Evolutionary conservation across 2,888 invertebrate species (phyloP), one percentile per base, ranked within the genome.

Genomic region (Leptopilina syphax): DNA sequence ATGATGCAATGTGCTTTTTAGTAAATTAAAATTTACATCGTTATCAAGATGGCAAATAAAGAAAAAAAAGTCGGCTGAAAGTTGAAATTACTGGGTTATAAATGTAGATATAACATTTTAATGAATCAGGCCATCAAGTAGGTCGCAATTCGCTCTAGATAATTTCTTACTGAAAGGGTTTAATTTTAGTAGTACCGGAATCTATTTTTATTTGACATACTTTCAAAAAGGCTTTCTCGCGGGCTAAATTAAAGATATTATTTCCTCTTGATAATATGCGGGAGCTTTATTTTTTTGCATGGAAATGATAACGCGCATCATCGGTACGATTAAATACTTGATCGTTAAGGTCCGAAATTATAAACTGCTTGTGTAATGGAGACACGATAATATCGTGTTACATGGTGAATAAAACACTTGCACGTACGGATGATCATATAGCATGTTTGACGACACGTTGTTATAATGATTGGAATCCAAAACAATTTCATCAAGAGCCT

Each of bases 321-420:
- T 50, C 50, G 9, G 63, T 34, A 34, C 34, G 34, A 34, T 65
- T 77, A 65, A 81, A 77, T 7, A 34, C 34, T 34, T 34, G 77
- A 57, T 60, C 60, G 70, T 81, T 79, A 24, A 47, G 66, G 54
- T 80, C 70, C 66, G 65, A 79, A 81, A 79, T 77, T 81, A 79
- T 78, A 79, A 76, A 76, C 76, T 3, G 66, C 66, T 81, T 81
- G 63, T 81, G 68, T 68, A 76, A 66, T 77, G 63, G 54, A 79
- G 57, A 65, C 57, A 18, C 47, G 76, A 79, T 76, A 73, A 79
- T 81, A 81, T 79, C 66, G 73, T 18, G 44, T 81, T 81, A 81
- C 77, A 77, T 77, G 65, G 63, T 18, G 79, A 81, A 81, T 79
- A 68, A 70, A 81, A 81, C 73, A 73, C 73, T 73, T 79, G 79